Conservation (phyloP, 2,888 invertebrate genomes). For the Mesorhabditis sp. region DNA sequence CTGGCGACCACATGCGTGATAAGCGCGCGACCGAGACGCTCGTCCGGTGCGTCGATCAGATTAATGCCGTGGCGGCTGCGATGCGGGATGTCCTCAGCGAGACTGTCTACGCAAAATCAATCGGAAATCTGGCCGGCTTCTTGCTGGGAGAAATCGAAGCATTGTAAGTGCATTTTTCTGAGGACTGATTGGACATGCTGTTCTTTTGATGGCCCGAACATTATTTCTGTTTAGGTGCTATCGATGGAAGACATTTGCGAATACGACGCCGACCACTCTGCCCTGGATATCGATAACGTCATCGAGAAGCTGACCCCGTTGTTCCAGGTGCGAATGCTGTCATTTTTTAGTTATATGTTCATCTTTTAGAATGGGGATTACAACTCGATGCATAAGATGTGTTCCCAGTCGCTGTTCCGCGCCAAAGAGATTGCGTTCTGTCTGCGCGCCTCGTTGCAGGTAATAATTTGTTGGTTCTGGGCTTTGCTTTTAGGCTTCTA, state of each 20-base stretch:
- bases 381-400: constrained; percentile 38
- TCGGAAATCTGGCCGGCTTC: constrained; percentile 45
- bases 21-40: not conserved
- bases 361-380: constrained; percentile 28
- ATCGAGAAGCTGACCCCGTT: constrained; percentile 19
- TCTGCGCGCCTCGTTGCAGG: constrained; percentile 43
- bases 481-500: too few relatives aligned
- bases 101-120: constrained; percentile 40
- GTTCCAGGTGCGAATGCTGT: not conserved
- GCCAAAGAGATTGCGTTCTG: constrained; percentile 50
- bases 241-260: constrained; percentile 25
- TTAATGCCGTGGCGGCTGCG: not conserved
- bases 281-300: constrained; percentile 26
- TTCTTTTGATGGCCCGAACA: not conserved
- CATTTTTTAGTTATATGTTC: not conserved
- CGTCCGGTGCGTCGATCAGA: not conserved
- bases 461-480: not conserved
- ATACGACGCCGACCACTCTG: constrained; percentile 26
- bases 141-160: constrained; percentile 32
- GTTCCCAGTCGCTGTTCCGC: constrained; percentile 43
- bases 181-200: not conserved
- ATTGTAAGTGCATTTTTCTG: constrained; percentile 7
- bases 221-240: constrained; percentile 16
- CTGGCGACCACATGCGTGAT: not conserved
- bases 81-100: constrained; percentile 27